These are phyloP conservation scores for Bos indicus DNA, from an alignment of 2,113 vertebrate genomes.

Conservation along the genomic window DNA sequence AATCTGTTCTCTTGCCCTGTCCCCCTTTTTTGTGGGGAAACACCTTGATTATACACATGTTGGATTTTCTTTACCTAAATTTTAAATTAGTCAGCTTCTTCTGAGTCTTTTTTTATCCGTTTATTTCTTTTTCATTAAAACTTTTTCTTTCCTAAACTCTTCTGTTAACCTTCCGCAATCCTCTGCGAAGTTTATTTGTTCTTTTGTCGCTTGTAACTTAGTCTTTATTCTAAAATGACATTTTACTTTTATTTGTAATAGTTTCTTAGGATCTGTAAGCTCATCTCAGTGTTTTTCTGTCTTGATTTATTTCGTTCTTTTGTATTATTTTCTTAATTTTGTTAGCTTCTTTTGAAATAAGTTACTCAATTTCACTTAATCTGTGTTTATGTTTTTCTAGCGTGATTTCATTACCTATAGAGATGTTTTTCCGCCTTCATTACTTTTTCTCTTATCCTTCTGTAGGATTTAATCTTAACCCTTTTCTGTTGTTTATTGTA, in stretches of 20 bases:
- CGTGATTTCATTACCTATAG: not conserved
- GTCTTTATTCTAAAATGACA: not conserved
- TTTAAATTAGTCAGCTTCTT: not conserved
- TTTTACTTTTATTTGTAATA: not conserved
- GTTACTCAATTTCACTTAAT: not conserved
- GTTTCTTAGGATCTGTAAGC: not conserved
- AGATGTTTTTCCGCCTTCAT: not conserved
- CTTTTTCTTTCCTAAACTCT: too few species aligned
- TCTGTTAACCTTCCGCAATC: not conserved
- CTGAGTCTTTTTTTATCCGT: not conserved
- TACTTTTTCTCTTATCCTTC: not conserved
- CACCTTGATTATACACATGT: accelerated
- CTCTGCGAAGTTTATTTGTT: not conserved
- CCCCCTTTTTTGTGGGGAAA: accelerated
- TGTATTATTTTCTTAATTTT: not conserved
- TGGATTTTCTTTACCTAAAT: not conserved
- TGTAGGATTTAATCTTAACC: too few species aligned
- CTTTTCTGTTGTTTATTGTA: not conserved
- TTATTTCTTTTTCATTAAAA: not conserved
- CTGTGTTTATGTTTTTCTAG: not conserved
- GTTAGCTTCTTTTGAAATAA: not conserved
- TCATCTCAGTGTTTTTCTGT: not conserved
- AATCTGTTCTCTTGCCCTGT: not conserved
- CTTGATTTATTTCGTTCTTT: not conserved
- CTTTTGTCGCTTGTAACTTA: not conserved